Evolutionary conservation across 2,113 vertebrate species (phyloP).

Genomic region (Barbus barbus): DNA sequence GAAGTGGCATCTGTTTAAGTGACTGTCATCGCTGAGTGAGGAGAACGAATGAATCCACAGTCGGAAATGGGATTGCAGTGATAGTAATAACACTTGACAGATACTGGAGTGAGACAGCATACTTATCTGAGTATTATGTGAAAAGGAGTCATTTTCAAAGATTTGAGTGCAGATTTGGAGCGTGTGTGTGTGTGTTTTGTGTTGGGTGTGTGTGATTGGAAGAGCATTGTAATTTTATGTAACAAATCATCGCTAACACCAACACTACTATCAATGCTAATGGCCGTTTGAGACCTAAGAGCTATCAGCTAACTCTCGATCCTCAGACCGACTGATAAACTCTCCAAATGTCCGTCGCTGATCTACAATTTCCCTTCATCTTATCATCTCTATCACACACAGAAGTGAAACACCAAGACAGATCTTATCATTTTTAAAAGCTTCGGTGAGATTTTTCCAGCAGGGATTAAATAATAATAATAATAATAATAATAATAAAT

Average conservation of each 20-base stretch:
- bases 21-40: constrained; percentile 67
- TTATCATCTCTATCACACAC: neutral
- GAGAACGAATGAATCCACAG: constrained; percentile 61
- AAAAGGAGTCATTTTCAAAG: constrained; percentile 63
- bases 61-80: constrained; percentile 66
- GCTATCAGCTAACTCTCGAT: constrained; percentile 28
- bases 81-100: constrained; percentile 73
- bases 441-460: neutral
- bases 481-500: neutral
- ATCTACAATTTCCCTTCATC: constrained; percentile 29
- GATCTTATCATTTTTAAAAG: neutral
- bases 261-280: constrained; percentile 58
- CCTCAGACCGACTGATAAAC: constrained; percentile 12
- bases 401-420: neutral
- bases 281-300: constrained; percentile 52
- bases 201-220: constrained; percentile 16
- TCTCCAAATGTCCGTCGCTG: neutral
- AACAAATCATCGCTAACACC: constrained; percentile 52
- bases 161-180: constrained; percentile 37
- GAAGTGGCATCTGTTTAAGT: constrained; percentile 68
- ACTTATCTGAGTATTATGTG: constrained; percentile 71
- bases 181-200: constrained; percentile 26
- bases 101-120: constrained; percentile 66
- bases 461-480: neutral
- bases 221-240: constrained; percentile 46